Evolutionary conservation across 2,888 invertebrate species (phyloP), one percentile per base, ranked within the genome.

Genomic region (Julus scandinavius): DNA sequence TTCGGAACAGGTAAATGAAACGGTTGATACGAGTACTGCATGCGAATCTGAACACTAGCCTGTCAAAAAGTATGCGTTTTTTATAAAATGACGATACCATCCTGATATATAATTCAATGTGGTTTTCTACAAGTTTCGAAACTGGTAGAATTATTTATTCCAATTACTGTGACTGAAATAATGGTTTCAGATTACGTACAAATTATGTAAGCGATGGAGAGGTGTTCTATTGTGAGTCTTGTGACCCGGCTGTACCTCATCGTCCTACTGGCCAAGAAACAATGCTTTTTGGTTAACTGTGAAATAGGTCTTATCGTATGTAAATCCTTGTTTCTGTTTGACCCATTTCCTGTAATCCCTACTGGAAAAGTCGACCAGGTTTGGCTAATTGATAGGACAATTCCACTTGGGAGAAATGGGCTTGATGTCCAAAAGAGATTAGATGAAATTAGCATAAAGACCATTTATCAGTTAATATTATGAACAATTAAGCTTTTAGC

Each of bases 1-100:
- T 91, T 96, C 97, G 0, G 98, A 98, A 94, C 95, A 95, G 93
- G 96, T 95, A 92, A 92, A 90, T 90, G 86, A 40, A 72, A 87
- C 2, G 4, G 54, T 54, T 7, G 15, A 54, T 54, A 0, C 9
- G 13, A 20, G 41, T 41, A 6, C 45, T 38, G 13, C 29, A 29
- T 2, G 38, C 38, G 5, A 38, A 80, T 13, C 2, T 3, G 9
- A 38, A 29, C 1, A 72, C 72, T 4, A 63, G n/a, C 2, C 17
- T 72, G 72, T 72, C 80, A 80, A 80, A 80, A 80, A 38, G 80
- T 80, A 80, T 80, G 38, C 13, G 11, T 38, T 38, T 80, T 29
- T 80, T 29, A 38, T 3, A 2, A 5, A 29, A 20, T 38, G 80
- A 38, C 72, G 29, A 72, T 20, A 20, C 29, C 17, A 15, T 58